Conservation (phyloP, 2,113 vertebrate genomes). For the Balaeniceps rex region DNA sequence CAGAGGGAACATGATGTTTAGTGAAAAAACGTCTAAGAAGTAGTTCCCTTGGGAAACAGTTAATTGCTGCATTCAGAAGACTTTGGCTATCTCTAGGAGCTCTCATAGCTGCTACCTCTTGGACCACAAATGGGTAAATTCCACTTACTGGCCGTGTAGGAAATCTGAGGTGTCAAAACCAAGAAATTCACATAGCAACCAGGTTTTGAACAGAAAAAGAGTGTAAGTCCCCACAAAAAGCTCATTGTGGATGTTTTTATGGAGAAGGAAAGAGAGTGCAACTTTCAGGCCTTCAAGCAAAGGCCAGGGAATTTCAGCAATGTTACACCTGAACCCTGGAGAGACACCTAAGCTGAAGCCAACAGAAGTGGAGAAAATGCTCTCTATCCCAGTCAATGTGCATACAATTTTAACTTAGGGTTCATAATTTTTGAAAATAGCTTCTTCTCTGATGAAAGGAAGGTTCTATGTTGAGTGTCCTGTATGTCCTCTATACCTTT, state of each 20-base stretch:
- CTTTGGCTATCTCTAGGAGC: background rate
- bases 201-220: background rate
- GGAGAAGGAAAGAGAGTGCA: background rate
- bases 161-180: background rate
- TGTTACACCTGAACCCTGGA: background rate
- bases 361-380: background rate
- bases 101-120: background rate
- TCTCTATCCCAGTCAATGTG: background rate
- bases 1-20: background rate
- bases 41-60: background rate
- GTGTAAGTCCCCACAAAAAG: background rate
- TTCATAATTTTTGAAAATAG: background rate
- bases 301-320: slow-evolving; percentile 18
- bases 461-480: background rate
- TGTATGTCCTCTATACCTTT: background rate
- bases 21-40: background rate
- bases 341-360: background rate
- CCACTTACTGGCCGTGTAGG: background rate
- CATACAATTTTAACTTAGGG: background rate
- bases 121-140: background rate
- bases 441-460: background rate
- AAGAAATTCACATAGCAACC: background rate
- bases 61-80: background rate
- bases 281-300: background rate
- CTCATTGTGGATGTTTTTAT: background rate